Base-by-base conservation (phyloP, 2,888 invertebrate species). In the Idaea dimidiata region DNA sequence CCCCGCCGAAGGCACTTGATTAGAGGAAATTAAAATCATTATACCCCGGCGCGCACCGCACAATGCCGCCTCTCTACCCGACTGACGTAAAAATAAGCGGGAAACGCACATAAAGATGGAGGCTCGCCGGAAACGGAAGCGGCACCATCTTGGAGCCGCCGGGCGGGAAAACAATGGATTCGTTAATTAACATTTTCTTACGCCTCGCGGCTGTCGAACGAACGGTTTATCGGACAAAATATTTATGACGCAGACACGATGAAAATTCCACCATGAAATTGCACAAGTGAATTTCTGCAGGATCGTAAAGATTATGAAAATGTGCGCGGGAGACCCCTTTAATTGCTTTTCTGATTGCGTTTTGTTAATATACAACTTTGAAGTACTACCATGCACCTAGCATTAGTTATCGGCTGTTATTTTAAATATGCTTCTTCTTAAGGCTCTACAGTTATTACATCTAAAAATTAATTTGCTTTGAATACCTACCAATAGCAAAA, bases 141-240 rank as follows among this genome's bases (percentile, higher is more conserved):
- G 91, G 89, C 91, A 93, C 92, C 93, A 90, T 91, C 92, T 93
- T 93, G 93, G 91, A 87, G 90, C 93, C 93, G 93, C 91, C 93
- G 93, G 93, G 93, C 93, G 92, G 90, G 89, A 93, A 94, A 95
- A 95, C 95, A 95, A 95, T 95, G 93, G 94, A 93, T 93, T 94
- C 94, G 94, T 95, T 95, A 95, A 95, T 95, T 95, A 95, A 95
- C 94, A 95, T 94, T 95, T 95, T 95, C 95, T 95, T 95, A 93
- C 92, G 93, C 93, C 91, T 91, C 90, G 90, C 89, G 92, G 91
- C 92, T 91, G 91, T 91, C 92, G 93, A 91, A 91, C 91, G 87
- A 89, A 93, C 89, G 90, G 89, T 91, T 91, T 92, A 92, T 92
- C 93, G 92, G 92, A 91, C 92, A 88, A 92, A 92, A 91, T 92